A percentile compares a stretch with the other conserved stretches of the same genome.
These are phyloP conservation scores for Pelmatolapia mariae DNA, from an alignment of 2,113 vertebrate genomes.

Conservation along the genomic window DNA sequence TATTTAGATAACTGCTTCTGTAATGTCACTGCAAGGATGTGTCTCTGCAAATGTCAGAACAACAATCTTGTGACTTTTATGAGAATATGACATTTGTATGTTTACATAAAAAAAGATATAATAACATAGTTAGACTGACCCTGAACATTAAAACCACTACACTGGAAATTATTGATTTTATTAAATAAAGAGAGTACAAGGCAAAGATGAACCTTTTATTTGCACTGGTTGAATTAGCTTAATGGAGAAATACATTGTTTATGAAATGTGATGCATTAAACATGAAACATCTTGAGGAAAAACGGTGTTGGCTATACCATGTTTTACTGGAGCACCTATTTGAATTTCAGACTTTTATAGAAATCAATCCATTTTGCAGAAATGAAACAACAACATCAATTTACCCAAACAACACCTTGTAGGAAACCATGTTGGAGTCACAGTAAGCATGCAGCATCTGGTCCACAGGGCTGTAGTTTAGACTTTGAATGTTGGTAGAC, in stretches of 20 bases:
- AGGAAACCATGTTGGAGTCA: too few species aligned
- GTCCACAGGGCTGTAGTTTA: too few species aligned
- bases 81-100: not conserved
- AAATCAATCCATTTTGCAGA: too few species aligned
- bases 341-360: too few species aligned
- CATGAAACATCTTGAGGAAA: not conserved
- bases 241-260: not conserved
- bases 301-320: not conserved
- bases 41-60: not conserved
- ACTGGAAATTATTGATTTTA: not conserved
- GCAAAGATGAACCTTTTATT: accelerated
- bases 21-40: not conserved
- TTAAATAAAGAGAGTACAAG: not conserved
- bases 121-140: accelerated
- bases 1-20: not conserved
- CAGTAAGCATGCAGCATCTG: too few species aligned
- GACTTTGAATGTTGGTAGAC: too few species aligned
- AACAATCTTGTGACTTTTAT: not conserved
- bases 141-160: not conserved
- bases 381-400: too few species aligned
- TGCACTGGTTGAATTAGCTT: accelerated
- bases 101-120: not conserved
- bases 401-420: too few species aligned
- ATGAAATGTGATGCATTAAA: not conserved
- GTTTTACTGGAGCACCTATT: not conserved